phyloP scores from a whole-genome alignment of 1,140 invertebrate species.

The Augochlora pura region DNA sequence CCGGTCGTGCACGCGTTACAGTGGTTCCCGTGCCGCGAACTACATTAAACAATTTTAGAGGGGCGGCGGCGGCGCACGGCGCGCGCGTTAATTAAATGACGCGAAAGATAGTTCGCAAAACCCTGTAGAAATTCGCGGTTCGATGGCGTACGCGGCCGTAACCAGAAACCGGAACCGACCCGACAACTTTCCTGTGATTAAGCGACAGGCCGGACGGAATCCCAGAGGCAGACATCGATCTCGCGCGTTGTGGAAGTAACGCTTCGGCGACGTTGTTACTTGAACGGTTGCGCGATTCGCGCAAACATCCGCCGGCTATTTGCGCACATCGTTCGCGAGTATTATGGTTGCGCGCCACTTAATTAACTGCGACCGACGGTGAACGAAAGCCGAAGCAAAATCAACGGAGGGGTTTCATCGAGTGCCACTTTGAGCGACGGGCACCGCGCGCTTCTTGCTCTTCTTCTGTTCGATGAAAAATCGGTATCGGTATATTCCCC shows the following conservation, averaged over 20 bases:
- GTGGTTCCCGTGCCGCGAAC: not conserved
- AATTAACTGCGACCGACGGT: conserved; percentile 12
- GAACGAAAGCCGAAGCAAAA: not conserved
- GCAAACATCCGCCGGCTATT: conserved; percentile 45
- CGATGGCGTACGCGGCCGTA: not conserved
- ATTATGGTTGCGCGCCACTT: conserved; percentile 12
- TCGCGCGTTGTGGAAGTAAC: not conserved
- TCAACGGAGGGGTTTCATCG: not conserved
- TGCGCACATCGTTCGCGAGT: conserved; percentile 27
- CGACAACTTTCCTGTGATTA: conserved; percentile 18
- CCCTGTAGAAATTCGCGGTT: conserved; percentile 3
- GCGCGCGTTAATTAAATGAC: conserved; percentile 21
- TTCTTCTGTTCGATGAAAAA: not conserved
- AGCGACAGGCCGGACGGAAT: conserved; percentile 4
- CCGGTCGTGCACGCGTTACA: no score
- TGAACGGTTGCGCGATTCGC: conserved; percentile 15
- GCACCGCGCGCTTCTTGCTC: no score
- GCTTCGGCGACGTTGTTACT: not conserved
- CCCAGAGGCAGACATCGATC: conserved; percentile 16
- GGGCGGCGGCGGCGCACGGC: no score
- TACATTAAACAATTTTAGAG: conserved; percentile 12
- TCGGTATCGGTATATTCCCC: not conserved
- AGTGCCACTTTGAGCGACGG: not conserved
- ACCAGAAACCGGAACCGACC: not conserved
- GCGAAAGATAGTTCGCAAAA: conserved; percentile 25